Conservation (phyloP, 2,113 vertebrate genomes). For the Tursiops truncatus region DNA sequence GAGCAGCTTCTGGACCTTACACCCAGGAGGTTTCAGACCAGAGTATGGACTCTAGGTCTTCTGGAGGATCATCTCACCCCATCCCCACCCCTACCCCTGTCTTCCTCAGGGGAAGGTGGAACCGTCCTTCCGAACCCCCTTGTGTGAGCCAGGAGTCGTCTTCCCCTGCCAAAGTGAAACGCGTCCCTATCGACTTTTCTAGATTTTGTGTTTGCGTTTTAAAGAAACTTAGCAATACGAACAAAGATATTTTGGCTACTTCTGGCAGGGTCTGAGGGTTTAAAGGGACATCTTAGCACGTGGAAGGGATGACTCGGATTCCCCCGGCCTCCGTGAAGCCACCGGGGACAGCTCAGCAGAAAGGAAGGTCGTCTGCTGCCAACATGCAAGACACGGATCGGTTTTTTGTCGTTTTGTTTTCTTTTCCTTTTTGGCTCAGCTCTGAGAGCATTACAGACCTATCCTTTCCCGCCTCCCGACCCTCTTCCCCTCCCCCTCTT, state of each 20-base stretch:
- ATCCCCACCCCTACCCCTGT: fast-evolving
- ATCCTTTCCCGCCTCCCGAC: conserved; percentile 66
- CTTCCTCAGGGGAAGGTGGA: background rate
- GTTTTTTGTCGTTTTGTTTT: conserved; percentile 52
- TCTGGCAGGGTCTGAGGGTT: background rate
- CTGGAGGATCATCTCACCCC: background rate
- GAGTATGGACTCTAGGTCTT: background rate
- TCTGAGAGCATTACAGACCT: conserved; percentile 39
- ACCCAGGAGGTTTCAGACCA: background rate
- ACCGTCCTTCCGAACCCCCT: background rate
- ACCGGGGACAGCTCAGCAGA: conserved; percentile 34
- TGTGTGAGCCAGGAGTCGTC: background rate
- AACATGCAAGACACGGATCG: conserved; percentile 51
- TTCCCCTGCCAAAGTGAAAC: background rate
- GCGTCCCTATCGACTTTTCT: background rate
- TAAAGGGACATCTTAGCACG: conserved; percentile 36
- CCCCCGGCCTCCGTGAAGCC: background rate
- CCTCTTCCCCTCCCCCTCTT: conserved; percentile 64
- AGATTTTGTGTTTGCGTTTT: background rate
- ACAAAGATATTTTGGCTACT: background rate
- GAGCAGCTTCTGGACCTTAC: background rate
- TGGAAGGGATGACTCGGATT: background rate
- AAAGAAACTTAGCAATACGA: background rate
- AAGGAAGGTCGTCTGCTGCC: conserved; percentile 51
- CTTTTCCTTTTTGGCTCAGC: conserved; percentile 62